These are phyloP conservation scores for Pseudomugil tenellus DNA, from an alignment of 2,797 vertebrate species.

Conservation along the genomic window DNA sequence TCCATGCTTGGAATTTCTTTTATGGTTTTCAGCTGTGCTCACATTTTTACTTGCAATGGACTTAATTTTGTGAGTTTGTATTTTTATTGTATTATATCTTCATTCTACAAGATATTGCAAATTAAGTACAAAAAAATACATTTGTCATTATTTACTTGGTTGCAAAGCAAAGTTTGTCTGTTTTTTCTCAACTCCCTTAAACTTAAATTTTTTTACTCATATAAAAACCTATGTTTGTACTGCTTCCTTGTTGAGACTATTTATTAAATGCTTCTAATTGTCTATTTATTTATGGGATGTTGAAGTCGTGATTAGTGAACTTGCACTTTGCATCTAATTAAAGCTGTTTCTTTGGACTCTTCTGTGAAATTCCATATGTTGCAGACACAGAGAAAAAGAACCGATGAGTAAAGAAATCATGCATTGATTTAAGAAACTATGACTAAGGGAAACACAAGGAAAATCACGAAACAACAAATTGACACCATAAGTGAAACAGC, in stretches of 20 bases:
- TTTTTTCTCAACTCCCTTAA: too few relatives aligned
- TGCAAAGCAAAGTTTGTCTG: background rate
- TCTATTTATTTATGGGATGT: background rate
- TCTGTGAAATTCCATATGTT: conserved; percentile 3
- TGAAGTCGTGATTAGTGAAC: background rate
- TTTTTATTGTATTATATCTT: background rate
- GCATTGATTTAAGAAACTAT: conserved; percentile 28
- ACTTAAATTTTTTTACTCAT: too few relatives aligned
- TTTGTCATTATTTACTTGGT: background rate
- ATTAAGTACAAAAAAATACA: background rate
- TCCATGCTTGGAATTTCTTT: background rate
- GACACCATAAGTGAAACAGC: conserved; percentile 11
- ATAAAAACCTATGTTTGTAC: too few relatives aligned
- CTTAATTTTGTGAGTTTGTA: background rate
- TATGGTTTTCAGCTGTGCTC: background rate
- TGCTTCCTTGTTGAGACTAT: background rate
- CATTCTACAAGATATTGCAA: background rate
- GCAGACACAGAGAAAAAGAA: background rate
- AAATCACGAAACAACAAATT: conserved; percentile 22
- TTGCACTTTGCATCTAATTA: background rate
- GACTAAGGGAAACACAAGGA: conserved; percentile 28
- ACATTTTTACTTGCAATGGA: background rate
- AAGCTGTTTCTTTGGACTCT: conserved; percentile 1
- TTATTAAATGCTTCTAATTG: background rate
- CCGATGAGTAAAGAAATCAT: background rate